Conservation (phyloP, 2,113 vertebrate species). For the Gallinago paraguaiae region DNA sequence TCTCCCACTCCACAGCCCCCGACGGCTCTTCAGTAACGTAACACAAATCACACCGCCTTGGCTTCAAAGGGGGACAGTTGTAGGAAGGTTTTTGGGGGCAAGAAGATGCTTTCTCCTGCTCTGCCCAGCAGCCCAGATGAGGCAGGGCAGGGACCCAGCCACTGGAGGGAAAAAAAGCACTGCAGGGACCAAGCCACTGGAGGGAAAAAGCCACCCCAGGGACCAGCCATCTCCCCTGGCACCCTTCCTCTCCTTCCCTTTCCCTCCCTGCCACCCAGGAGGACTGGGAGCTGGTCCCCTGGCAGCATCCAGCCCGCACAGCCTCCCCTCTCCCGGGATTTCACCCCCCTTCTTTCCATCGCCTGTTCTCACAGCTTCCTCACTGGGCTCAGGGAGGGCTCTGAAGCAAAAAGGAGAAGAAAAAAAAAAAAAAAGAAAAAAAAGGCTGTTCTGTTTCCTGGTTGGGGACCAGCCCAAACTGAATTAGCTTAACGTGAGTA, state of each 20-base stretch:
- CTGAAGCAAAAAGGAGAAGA: background rate
- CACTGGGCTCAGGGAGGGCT: background rate
- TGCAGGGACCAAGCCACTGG: too few species aligned
- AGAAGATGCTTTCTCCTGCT: background rate
- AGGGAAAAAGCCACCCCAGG: background rate
- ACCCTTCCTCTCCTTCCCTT: background rate
- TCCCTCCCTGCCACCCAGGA: background rate
- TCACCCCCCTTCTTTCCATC: rapidly evolving
- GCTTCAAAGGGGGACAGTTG: rapidly evolving
- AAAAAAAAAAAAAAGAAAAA: background rate
- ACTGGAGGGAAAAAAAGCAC: background rate
- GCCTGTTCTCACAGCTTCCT: background rate
- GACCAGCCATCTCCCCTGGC: background rate
- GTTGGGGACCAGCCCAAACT: background rate
- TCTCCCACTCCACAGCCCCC: rapidly evolving
- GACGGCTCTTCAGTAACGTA: too few species aligned
- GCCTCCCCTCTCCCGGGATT: background rate
- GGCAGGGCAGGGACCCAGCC: background rate
- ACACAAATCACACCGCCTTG: background rate
- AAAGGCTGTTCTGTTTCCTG: background rate
- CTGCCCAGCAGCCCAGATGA: background rate
- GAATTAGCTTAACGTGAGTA: background rate
- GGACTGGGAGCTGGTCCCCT: background rate
- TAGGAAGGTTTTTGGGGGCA: background rate
- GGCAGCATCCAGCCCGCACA: background rate